Evolutionary conservation across 2,113 vertebrate species (phyloP).

Genomic region (Psettodes erumei): DNA sequence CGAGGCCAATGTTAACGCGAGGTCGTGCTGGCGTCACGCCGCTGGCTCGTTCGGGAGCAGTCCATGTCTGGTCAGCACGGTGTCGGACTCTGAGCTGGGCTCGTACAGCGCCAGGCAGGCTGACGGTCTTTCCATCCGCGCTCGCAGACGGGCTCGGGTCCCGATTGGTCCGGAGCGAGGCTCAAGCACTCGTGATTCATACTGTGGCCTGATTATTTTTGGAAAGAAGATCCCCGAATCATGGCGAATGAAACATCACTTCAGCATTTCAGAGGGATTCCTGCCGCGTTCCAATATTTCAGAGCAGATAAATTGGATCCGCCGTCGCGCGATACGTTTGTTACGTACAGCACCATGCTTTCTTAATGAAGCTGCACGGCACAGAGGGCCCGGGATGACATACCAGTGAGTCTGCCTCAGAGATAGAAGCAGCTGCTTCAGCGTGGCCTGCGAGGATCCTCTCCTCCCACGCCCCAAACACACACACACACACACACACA

Average conservation of each 20-base stretch:
- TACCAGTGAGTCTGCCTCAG: constrained; percentile 32
- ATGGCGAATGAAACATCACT: not conserved
- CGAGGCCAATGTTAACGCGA: constrained; percentile 30
- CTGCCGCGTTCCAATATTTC: not conserved
- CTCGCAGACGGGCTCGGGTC: not conserved
- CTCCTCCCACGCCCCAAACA: constrained; percentile 63
- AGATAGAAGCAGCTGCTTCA: constrained; percentile 66
- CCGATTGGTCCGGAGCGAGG: constrained; percentile 16
- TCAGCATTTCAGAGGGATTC: not conserved
- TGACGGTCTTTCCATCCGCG: constrained; percentile 6
- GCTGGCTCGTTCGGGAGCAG: not conserved
- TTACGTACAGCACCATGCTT: not conserved
- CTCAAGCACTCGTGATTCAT: constrained; percentile 45
- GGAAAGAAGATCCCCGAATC: not conserved
- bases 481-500: constrained; percentile 15
- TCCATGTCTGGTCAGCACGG: constrained; percentile 8
- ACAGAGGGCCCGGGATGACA: constrained; percentile 8
- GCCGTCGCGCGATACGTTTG: too few relatives aligned
- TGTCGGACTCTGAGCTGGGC: not conserved
- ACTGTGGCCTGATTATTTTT: constrained; percentile 33
- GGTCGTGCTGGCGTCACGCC: not conserved
- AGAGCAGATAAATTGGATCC: not conserved
- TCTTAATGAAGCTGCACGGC: constrained; percentile 16
- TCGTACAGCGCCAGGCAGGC: not conserved
- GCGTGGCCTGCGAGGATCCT: constrained; percentile 60